phyloP scores from a whole-genome alignment of 2,797 vertebrate genomes.

The Thaleichthys pacificus region DNA sequence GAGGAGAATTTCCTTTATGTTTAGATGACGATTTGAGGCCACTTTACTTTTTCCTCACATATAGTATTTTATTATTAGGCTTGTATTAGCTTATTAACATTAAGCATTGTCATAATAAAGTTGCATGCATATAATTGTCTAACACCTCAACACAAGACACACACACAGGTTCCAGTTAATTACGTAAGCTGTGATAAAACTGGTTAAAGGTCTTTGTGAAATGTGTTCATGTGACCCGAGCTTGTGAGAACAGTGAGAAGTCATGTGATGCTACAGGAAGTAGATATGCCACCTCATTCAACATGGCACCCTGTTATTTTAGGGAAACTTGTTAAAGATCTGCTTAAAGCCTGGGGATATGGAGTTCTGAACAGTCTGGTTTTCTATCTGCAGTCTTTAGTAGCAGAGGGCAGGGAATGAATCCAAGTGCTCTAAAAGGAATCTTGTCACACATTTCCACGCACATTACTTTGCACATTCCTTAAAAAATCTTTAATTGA shows the following conservation, averaged over 20 bases:
- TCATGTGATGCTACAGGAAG: neutral
- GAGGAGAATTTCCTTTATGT: neutral
- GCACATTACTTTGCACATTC: too few species aligned
- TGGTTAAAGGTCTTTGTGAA: constrained; percentile 30
- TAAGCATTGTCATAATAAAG: neutral
- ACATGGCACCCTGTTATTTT: too few species aligned
- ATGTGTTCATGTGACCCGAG: constrained; percentile 20
- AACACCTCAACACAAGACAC: constrained; percentile 19
- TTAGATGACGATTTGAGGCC: neutral
- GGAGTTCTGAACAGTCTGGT: too few species aligned
- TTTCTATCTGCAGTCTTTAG: too few species aligned
- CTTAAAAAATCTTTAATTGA: too few species aligned
- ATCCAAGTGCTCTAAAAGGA: too few species aligned
- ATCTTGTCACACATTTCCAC: too few species aligned
- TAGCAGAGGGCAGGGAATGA: too few species aligned
- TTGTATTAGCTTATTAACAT: neutral
- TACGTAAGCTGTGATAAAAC: constrained; percentile 32
- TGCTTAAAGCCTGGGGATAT: too few species aligned
- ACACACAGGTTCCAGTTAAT: constrained; percentile 47
- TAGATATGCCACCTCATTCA: neutral
- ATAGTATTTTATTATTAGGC: neutral
- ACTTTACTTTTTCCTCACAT: neutral
- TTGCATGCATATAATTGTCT: too few species aligned
- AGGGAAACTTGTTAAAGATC: too few species aligned
- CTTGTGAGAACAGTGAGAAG: constrained; percentile 21